These are phyloP conservation scores for Apus apus DNA, from an alignment of 2,113 vertebrate species.

Conservation along the genomic window DNA sequence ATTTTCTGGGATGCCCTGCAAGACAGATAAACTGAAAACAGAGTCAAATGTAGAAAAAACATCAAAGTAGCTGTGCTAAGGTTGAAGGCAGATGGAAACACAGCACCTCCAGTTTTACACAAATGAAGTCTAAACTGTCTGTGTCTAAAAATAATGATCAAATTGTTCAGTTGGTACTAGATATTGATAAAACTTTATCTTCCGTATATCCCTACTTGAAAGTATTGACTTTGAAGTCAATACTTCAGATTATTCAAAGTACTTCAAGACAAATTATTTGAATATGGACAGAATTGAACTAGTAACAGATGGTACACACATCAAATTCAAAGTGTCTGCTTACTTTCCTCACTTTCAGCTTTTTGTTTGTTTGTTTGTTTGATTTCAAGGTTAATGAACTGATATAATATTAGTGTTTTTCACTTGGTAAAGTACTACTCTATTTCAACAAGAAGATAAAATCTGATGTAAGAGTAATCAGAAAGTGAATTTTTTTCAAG, in stretches of 20 bases:
- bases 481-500: neutral
- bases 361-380: neutral
- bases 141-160: neutral
- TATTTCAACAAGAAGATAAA: neutral
- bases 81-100: constrained; percentile 10
- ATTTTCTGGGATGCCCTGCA: neutral
- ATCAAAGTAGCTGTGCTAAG: neutral
- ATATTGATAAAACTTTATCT: constrained; percentile 7
- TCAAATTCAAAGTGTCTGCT: neutral
- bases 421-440: neutral
- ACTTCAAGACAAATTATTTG: neutral
- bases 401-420: neutral
- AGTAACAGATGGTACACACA: neutral
- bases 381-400: neutral
- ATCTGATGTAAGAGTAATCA: neutral
- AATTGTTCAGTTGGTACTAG: constrained; percentile 1
- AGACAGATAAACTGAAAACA: constrained; percentile 24
- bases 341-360: neutral
- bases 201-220: neutral
- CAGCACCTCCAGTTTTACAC: neutral
- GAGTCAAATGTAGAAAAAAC: neutral
- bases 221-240: neutral
- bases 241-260: neutral
- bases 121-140: neutral
- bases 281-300: neutral